Conservation (phyloP, 2,888 invertebrate species). For the Lasioglossum lativentre region DNA sequence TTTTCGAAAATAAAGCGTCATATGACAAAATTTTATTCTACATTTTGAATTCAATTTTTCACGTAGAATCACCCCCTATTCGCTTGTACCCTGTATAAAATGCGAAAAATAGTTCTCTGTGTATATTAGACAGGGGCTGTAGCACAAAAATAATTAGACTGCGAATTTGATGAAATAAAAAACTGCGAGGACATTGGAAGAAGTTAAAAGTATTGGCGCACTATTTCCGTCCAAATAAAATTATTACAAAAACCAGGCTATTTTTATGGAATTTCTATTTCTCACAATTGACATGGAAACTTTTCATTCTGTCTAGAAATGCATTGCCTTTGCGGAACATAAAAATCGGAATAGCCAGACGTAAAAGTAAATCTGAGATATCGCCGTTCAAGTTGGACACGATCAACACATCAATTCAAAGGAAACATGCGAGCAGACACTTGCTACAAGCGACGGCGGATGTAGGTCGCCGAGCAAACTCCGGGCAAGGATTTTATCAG, state of each 20-base stretch:
- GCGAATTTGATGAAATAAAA: not conserved
- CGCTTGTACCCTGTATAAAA: too few relatives aligned
- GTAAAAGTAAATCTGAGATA: not conserved
- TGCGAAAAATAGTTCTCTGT: not conserved
- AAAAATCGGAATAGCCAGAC: not conserved
- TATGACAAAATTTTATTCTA: too few relatives aligned
- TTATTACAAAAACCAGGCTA: too few relatives aligned
- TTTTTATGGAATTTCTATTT: not conserved
- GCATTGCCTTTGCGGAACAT: not conserved
- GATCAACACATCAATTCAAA: not conserved
- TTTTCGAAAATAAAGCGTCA: too few relatives aligned
- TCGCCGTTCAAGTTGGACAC: not conserved
- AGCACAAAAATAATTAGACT: not conserved
- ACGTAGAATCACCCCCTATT: too few relatives aligned
- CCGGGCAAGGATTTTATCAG: conserved; percentile 25
- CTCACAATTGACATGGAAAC: not conserved
- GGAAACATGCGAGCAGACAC: not conserved
- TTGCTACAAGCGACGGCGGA: not conserved
- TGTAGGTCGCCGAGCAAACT: conserved; percentile 31
- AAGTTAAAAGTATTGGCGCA: too few relatives aligned
- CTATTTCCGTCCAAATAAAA: too few relatives aligned
- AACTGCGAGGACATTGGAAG: not conserved
- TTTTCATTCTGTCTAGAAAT: not conserved
- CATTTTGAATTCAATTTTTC: too few relatives aligned
- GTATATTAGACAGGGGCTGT: too few relatives aligned